Evolutionary conservation across 2,888 invertebrate species (phyloP).

Genomic region (Alloscopus bannaensis): DNA sequence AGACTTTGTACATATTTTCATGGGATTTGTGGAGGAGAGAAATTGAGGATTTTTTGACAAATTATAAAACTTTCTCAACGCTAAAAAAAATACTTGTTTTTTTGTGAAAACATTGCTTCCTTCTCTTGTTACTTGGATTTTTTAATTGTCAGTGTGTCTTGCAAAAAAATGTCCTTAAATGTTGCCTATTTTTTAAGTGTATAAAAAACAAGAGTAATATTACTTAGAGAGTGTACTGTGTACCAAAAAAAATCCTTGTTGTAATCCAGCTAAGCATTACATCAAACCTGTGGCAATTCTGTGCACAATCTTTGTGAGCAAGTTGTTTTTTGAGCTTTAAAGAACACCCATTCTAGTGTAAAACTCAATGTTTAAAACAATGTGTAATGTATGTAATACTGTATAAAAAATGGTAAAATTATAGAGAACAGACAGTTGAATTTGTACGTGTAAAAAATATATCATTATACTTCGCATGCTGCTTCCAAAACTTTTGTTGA

Average conservation of each 20-base stretch:
- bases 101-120: constrained; percentile 26
- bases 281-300: constrained; percentile 5
- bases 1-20: not conserved
- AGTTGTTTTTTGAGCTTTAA: constrained; percentile 58
- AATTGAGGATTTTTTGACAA: too few species aligned
- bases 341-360: constrained; percentile 38
- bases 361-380: not conserved
- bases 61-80: too few species aligned
- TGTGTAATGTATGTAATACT: constrained; percentile 22
- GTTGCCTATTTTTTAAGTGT: constrained; percentile 34
- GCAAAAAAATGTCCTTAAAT: constrained; percentile 49
- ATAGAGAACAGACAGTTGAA: not conserved
- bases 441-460: constrained; percentile 3
- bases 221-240: not conserved
- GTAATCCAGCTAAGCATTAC: not conserved
- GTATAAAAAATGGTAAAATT: constrained; percentile 20
- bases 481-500: too few species aligned
- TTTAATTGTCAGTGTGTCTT: constrained; percentile 42
- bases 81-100: constrained; percentile 5
- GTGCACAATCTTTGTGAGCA: constrained; percentile 36
- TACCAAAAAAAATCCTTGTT: not conserved
- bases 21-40: too few species aligned
- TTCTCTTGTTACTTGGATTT: constrained; percentile 1
- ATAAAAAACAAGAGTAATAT: constrained; percentile 5
- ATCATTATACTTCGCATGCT: too few species aligned